phyloP scores from a whole-genome alignment of 2,888 invertebrate genomes.

The Dione vanillae region DNA sequence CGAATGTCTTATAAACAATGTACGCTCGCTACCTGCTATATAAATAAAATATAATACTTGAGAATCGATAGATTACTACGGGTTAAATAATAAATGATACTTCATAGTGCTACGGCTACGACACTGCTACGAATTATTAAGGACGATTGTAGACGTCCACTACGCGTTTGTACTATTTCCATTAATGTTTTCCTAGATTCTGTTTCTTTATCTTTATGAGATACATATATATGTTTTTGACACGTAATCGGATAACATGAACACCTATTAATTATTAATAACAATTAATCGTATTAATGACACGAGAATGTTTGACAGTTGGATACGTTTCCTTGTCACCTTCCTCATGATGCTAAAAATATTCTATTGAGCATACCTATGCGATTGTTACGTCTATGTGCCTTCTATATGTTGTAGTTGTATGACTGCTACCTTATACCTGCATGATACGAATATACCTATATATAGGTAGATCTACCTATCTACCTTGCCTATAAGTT shows the following conservation, averaged over 20 bases:
- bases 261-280: constrained; percentile 19
- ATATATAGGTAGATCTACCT: too few species aligned
- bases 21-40: neutral
- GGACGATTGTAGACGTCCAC: neutral
- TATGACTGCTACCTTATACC: neutral
- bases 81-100: neutral
- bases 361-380: neutral
- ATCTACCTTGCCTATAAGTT: neutral
- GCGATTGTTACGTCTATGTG: neutral
- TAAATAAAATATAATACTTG: neutral
- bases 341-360: neutral
- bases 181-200: neutral
- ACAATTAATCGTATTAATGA: neutral
- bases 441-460: neutral
- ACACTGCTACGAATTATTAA: neutral
- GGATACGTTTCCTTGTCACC: neutral
- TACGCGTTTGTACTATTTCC: neutral
- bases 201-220: neutral
- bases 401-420: neutral
- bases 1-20: neutral
- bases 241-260: constrained; percentile 10
- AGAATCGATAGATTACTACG: too few species aligned
- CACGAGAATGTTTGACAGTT: neutral
- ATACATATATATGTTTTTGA: neutral
- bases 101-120: neutral